phyloP scores from a whole-genome alignment of 1,140 invertebrate genomes.

The Diabrotica virgifera region DNA sequence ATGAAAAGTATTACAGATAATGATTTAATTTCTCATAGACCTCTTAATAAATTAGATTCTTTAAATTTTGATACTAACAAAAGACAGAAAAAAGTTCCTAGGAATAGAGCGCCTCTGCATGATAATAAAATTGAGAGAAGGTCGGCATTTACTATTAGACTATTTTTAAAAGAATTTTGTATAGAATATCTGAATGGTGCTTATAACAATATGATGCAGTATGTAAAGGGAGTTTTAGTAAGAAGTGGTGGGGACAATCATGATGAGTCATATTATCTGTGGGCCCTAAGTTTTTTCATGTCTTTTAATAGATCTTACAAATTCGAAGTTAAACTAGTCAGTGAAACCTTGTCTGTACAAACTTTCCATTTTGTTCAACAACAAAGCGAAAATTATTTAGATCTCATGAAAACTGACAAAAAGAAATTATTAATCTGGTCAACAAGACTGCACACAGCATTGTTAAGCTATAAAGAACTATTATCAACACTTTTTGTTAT shows the following conservation, averaged over 20 bases:
- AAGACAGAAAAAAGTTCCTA: conserved; percentile 61
- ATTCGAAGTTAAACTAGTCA: conserved; percentile 84
- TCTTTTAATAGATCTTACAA: conserved; percentile 88
- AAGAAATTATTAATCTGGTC: conserved; percentile 82
- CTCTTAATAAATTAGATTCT: conserved; percentile 69
- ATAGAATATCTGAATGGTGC: conserved; percentile 86
- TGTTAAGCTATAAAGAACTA: conserved; percentile 66
- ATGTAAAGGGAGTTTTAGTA: conserved; percentile 68
- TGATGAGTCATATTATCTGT: conserved; percentile 92
- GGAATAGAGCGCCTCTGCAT: conserved; percentile 63
- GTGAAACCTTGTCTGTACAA: conserved; percentile 85
- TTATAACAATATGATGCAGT: conserved; percentile 88
- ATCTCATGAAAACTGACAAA: conserved; percentile 83
- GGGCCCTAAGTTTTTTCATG: conserved; percentile 95
- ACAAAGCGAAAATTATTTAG: conserved; percentile 84
- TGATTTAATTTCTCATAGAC: conserved; percentile 85
- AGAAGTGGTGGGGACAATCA: conserved; percentile 60
- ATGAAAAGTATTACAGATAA: conserved; percentile 92
- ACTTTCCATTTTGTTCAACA: conserved; percentile 92
- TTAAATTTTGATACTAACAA: conserved; percentile 78
- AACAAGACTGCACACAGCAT: conserved; percentile 74
- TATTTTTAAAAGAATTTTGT: conserved; percentile 93
- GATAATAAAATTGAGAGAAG: conserved; percentile 58
- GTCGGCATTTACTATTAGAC: conserved; percentile 76
- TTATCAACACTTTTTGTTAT: conserved; percentile 75